phyloP scores from a whole-genome alignment of 2,888 invertebrate species.

The Brachynemurus nebulosus region DNA sequence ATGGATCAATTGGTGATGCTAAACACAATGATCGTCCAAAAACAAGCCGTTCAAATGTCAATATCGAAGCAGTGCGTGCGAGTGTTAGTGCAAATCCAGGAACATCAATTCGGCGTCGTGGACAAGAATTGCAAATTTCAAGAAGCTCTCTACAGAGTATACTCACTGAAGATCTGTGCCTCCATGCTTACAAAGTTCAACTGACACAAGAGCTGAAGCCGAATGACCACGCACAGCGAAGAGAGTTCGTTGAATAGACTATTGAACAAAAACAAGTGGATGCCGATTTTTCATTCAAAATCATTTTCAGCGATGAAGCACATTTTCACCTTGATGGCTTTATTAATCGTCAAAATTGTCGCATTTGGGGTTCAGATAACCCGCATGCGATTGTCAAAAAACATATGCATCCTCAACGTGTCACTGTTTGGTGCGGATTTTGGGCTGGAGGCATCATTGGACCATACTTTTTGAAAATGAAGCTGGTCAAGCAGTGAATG shows the following conservation, averaged over 20 bases:
- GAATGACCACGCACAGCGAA: not conserved
- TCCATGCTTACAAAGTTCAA: not conserved
- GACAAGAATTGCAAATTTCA: constrained; percentile 19
- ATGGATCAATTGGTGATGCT: constrained; percentile 21
- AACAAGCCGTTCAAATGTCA: constrained; percentile 6
- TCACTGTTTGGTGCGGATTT: no score
- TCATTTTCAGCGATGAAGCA: not conserved
- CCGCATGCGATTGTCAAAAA: not conserved
- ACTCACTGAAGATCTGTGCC: not conserved
- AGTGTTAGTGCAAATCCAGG: constrained; percentile 22
- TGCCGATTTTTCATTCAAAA: not conserved
- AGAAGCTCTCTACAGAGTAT: constrained; percentile 5
- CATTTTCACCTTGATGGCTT: not conserved
- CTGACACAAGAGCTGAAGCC: no score
- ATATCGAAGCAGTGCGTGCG: constrained; percentile 19
- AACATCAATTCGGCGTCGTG: constrained; percentile 22
- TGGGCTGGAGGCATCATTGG: no score
- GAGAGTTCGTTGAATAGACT: constrained; percentile 9
- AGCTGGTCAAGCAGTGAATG: constrained; percentile 15
- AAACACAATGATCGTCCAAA: constrained; percentile 5
- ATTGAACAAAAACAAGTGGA: constrained; percentile 7
- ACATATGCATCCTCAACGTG: not conserved
- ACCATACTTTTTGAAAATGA: no score
- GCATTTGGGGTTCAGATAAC: no score
- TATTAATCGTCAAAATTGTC: no score